Base-by-base conservation (phyloP, 2,888 invertebrate species). In the Aquatica leii region DNA sequence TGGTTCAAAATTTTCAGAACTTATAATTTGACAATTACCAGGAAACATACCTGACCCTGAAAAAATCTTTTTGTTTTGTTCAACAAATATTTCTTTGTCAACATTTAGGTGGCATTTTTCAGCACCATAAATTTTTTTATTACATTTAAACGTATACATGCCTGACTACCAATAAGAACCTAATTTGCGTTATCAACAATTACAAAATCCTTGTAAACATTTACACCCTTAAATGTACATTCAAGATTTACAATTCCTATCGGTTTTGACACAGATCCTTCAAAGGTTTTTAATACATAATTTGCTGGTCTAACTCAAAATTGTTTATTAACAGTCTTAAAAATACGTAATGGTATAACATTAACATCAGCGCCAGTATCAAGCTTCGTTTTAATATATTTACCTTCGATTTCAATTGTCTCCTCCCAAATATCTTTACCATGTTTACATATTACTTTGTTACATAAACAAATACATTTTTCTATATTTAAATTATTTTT, bases 351-450 rank as follows among this genome's bases (percentile, higher is more conserved):
- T 21, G 14, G 50, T 8, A 50, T 50, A 24, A 50, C 24, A 24
- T 24, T 50, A 31, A 50, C 15, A 6, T 41, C 41, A 41, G 24
- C 24, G 6, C 24, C 24, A 4, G 24, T 24, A 24, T 24, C 24
- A 4, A 24, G 6, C 24, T 24, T 24, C 6, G 24, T 4, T 6
- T 24, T 24, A 4, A 24, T 24, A 4, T 24, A 8, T 15, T 3
- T 2, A 12, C 14, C 6, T 41, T 50, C 50, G 9, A 50, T 50
- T n/a, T 50, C 31, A n/a, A 50, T 24, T 9, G 14, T 24, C 24
- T 50, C 50, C 11, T 50, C 50, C 31, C 50, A 50, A 50, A 50
- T 24, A 24, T 11, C 12, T 12, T 50, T 37, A 37, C 2, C 37
- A 37, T n/a, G 37, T 11, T 37, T 9, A 11, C 5, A 37, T 11